A percentile compares a stretch with the other conserved stretches of the same genome.
These are phyloP conservation scores for Toxotes chatareus DNA, from an alignment of 2,113 vertebrate genomes.

Conservation along the genomic window DNA sequence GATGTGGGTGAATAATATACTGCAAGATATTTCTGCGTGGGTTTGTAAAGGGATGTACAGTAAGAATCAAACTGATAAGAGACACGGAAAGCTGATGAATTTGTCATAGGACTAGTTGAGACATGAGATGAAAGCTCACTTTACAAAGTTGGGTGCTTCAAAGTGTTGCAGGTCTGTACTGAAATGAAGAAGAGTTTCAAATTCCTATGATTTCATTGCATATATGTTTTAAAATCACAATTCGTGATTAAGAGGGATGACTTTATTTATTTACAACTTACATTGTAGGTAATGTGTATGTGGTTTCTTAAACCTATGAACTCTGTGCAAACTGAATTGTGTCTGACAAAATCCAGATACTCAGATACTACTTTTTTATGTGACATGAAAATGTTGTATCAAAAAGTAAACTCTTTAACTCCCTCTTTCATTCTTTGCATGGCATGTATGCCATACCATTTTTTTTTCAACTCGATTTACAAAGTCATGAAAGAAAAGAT, in stretches of 20 bases:
- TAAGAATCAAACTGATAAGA: slow-evolving; percentile 6
- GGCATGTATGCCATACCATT: neutral
- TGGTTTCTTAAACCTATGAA: too few species aligned
- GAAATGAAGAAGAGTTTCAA: neutral
- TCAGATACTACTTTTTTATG: neutral
- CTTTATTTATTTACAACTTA: neutral
- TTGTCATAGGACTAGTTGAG: slow-evolving; percentile 59
- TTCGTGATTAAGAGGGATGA: neutral
- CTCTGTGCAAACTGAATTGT: neutral
- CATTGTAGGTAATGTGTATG: too few species aligned
- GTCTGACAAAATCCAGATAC: neutral
- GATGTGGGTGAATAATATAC: neutral
- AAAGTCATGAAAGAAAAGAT: neutral
- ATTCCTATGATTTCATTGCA: neutral
- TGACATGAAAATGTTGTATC: neutral
- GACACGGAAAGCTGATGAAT: slow-evolving; percentile 48
- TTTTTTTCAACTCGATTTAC: slow-evolving; percentile 5
- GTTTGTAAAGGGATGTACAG: neutral
- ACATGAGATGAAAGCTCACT: slow-evolving; percentile 62
- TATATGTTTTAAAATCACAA: neutral
- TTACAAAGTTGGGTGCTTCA: slow-evolving; percentile 34
- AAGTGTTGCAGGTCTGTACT: slow-evolving; percentile 26
- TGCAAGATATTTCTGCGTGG: too few species aligned
- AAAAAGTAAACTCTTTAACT: neutral
- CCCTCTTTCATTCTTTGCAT: neutral